A percentile compares a stretch with the other conserved stretches of the same genome.
phyloP scores from a whole-genome alignment of 2,797 vertebrate species.

The Sebastes trivittatus region DNA sequence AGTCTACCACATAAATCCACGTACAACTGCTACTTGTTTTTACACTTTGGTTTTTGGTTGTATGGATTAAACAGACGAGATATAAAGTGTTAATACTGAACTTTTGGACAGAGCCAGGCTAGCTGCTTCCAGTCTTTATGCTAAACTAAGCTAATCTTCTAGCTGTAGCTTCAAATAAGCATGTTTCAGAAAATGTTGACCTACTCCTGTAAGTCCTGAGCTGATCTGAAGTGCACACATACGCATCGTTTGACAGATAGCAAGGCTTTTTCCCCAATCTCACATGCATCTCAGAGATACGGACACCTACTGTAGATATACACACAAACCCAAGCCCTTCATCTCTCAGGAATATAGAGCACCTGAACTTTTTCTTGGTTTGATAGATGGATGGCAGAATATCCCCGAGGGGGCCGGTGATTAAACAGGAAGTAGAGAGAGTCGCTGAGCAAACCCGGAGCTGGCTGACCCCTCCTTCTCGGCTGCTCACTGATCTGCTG shows the following conservation, averaged over 20 bases:
- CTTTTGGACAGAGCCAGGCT: not conserved
- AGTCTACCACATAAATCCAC: not conserved
- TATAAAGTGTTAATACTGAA: not conserved
- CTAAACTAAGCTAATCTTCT: not conserved
- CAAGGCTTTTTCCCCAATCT: not conserved
- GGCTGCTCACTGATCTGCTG: slow-evolving; percentile 69
- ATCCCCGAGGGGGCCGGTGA: slow-evolving; percentile 68
- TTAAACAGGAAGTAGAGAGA: slow-evolving; percentile 77
- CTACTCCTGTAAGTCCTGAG: not conserved
- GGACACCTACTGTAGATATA: not conserved
- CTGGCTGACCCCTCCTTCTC: slow-evolving; percentile 57
- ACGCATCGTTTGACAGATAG: not conserved
- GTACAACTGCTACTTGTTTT: not conserved
- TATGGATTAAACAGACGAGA: not conserved
- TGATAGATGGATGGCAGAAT: slow-evolving; percentile 73
- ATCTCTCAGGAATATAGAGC: slow-evolving; percentile 66
- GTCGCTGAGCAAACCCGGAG: slow-evolving; percentile 51
- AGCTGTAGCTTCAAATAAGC: not conserved
- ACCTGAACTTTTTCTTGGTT: slow-evolving; percentile 67
- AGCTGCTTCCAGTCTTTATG: not conserved
- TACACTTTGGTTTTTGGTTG: not conserved
- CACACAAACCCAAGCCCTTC: slow-evolving; percentile 46
- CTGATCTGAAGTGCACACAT: not conserved
- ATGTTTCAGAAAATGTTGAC: not conserved
- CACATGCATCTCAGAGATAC: not conserved